Evolutionary conservation across 2,797 vertebrate species (phyloP).

Genomic region (Ficedula albicollis): DNA sequence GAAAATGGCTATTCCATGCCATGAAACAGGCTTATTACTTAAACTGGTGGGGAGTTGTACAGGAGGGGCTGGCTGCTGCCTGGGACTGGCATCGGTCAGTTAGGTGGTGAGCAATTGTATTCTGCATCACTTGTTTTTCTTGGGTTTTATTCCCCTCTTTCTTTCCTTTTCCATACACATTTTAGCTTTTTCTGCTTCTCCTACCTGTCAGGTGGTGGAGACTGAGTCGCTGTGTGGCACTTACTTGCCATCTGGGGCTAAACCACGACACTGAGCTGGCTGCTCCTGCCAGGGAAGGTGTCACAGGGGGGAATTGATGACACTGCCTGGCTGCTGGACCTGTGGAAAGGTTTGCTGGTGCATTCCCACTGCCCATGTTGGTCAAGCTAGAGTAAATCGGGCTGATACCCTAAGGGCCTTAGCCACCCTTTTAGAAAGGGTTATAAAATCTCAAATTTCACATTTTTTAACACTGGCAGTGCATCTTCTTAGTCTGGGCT

Average conservation of each 20-base stretch:
- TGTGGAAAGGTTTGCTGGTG: not conserved
- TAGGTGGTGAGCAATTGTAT: not conserved
- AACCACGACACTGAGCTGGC: rapidly evolving
- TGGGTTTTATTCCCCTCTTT: not conserved
- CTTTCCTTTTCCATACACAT: not conserved
- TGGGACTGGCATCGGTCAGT: not conserved
- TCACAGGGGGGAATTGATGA: not conserved
- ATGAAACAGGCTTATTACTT: not conserved
- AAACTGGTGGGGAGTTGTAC: not conserved
- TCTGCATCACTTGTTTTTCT: not conserved
- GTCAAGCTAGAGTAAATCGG: not conserved
- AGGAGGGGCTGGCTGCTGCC: not conserved
- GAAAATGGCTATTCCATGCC: not conserved
- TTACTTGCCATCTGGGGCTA: not conserved
- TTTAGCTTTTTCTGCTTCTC: not conserved
- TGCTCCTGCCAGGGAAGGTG: not conserved
- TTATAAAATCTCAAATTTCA: not conserved
- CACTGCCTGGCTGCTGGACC: not conserved
- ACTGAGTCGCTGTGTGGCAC: not conserved
- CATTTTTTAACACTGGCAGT: not conserved
- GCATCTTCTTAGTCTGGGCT: not conserved
- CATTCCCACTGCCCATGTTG: rapidly evolving
- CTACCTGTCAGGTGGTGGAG: not conserved
- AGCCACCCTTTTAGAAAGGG: not conserved
- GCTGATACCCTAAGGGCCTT: not conserved